Evolutionary conservation across 1,140 invertebrate species (phyloP), one percentile per base, ranked within the genome.

Genomic region (Drosophila obscura): DNA sequence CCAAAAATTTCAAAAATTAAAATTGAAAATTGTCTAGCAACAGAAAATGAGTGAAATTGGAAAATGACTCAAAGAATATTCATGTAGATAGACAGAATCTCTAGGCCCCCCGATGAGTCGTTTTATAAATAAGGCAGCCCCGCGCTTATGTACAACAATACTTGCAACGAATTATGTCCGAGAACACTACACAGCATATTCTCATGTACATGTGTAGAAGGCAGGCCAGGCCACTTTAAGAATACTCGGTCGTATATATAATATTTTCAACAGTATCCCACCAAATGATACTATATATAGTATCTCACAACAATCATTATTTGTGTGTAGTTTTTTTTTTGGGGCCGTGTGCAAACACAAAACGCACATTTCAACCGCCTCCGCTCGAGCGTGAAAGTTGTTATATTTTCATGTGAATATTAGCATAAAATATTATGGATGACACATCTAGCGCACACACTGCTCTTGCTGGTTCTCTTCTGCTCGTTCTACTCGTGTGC

Each of bases 351-450:
- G 90, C 90, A 91, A 73, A 91, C 85, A 91, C 85, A 91, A 75
- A 91, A 91, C 89, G 76, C 84, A 91, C 76, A 91, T 87, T 85
- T 89, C 71, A 65, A 65, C 80, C 84, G 84, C 90, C 83, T 87
- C 83, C 83, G 84, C 80, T 88, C 83, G 65, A 83, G 83, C 83
- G 59, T 80, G 84, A 89, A 88, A 88, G 49, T 83, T 83, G 11
- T 58, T 83, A 80, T 87, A 39, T 89, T 87, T 87, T 84, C 69
- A 77, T 81, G 69, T 72, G 67, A 74, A 82, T 90, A 90, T 90
- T 90, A 90, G 85, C 85, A 82, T 90, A 80, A 90, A 90, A 90
- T 90, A 90, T 90, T 80, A 75, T 77, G 69, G 87, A 90, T 90
- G 85, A 85, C 85, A 90, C 81, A 82, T 90, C 80, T 85, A 85